phyloP scores from a whole-genome alignment of 1,140 invertebrate genomes.

The Parapsyche elsis region DNA sequence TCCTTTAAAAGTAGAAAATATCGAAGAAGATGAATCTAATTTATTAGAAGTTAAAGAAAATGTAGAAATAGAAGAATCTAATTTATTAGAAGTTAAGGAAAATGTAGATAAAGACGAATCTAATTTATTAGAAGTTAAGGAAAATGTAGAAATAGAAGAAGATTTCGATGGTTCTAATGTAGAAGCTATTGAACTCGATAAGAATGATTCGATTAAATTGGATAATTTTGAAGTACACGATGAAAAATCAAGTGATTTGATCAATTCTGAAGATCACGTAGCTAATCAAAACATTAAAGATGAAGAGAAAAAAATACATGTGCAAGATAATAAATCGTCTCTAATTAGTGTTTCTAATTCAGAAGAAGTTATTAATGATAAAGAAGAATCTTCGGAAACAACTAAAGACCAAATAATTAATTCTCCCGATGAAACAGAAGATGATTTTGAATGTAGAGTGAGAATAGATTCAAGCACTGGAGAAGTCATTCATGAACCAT shows the following conservation, averaged over 20 bases:
- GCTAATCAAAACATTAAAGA: neutral
- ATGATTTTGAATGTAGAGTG: neutral
- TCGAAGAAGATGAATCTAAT: neutral
- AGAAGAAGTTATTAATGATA: neutral
- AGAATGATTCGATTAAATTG: neutral
- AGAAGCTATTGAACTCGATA: conserved; percentile 11
- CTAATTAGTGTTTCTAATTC: neutral
- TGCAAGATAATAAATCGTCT: neutral
- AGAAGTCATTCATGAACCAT: too few relatives aligned
- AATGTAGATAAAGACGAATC: neutral
- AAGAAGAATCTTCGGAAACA: neutral
- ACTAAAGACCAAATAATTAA: neutral
- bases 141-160: neutral
- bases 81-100: conserved; percentile 9
- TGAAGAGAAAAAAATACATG: neutral
- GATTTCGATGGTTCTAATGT: neutral
- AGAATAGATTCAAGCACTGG: neutral
- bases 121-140: neutral
- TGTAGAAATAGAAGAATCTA: neutral
- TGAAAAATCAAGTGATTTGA: neutral
- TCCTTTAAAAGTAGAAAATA: conserved; percentile 9
- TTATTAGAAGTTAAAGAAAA: neutral
- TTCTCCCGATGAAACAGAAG: neutral
- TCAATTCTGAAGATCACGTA: neutral
- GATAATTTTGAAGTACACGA: neutral